Base-by-base conservation (phyloP, 2,888 invertebrate genomes). In the Dryococelus australis region DNA sequence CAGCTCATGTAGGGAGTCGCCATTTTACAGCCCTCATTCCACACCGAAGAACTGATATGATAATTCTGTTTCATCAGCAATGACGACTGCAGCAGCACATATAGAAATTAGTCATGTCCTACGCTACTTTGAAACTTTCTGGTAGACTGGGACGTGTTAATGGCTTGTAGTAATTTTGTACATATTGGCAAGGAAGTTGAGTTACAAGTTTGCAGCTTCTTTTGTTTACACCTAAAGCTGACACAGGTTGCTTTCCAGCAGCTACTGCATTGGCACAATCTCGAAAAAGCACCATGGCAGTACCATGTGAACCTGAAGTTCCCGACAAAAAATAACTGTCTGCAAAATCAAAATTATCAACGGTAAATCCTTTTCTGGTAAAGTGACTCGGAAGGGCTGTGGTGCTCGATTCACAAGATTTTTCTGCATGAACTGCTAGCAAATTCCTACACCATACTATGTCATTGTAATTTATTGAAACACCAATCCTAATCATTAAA, bases 181-280 rank as follows among this genome's bases (percentile, higher is more conserved):
- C 3, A 79, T 10, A 20, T 79, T 79, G 79, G 20, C 79, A 79
- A 79, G 79, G n/a, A 9, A 79, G 79, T 79, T 79, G 79, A 20
- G 9, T 79, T 79, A 79, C 27, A 20, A 79, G 79, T 79, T 79
- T 27, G 0, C 27, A 79, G 3, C 79, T 79, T 79, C 5, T n/a
- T 79, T 79, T 79, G 79, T 79, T 79, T 79, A 79, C 9, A 6
- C 79, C 80, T 80, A 80, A 12, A 80, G n/a, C 26, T n/a, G 80
- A 80, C 80, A 80, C 13, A 80, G 24, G 16, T n/a, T 80, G 80
- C n/a, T 80, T 80, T 80, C 80, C 80, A 80, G 80, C 26, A 80
- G 28, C n/a, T 24, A 80, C 80, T 80, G 10, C 80, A n/a, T n/a
- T 80, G 26, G 80, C 24, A 80, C 80, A 80, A 20, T n/a, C 80